Percentiles rank a stretch among this genome's conserved stretches.
These are phyloP conservation scores for Nomia melanderi DNA, from an alignment of 1,140 invertebrate species.

Conservation along the genomic window DNA sequence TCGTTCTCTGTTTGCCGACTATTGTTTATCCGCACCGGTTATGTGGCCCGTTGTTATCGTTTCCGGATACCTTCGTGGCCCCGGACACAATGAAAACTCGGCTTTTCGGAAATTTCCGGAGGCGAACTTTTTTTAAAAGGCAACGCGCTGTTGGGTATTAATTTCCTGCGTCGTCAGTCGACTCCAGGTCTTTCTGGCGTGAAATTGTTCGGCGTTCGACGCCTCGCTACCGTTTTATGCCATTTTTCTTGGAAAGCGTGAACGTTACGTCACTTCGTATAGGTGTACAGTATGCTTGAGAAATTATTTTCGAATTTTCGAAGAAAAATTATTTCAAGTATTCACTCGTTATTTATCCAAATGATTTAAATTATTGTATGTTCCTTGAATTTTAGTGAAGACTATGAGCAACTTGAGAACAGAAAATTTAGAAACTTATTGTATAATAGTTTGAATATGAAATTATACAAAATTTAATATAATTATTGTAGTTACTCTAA, in stretches of 20 bases:
- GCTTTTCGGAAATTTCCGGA: constrained; percentile 44
- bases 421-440: too few relatives aligned
- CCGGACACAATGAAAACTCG: constrained; percentile 43
- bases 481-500: too few relatives aligned
- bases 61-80: constrained; percentile 38
- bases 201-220: not conserved
- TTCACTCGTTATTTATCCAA: too few relatives aligned
- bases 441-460: too few relatives aligned
- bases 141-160: constrained; percentile 20
- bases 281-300: not conserved
- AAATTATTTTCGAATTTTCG: not conserved
- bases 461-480: too few relatives aligned
- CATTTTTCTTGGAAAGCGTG: not conserved
- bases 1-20: constrained; percentile 35
- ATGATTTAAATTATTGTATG: too few relatives aligned
- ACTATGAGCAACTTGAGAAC: too few relatives aligned
- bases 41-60: constrained; percentile 44
- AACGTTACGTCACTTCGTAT: not conserved
- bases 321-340: too few relatives aligned
- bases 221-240: not conserved
- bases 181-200: not conserved
- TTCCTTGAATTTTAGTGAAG: too few relatives aligned
- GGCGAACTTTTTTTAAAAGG: too few relatives aligned
- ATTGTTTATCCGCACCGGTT: constrained; percentile 50
- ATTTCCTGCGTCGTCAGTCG: not conserved